Evolutionary conservation across 2,888 invertebrate genomes (phyloP).

Genomic region (Syrphus vitripennis): DNA sequence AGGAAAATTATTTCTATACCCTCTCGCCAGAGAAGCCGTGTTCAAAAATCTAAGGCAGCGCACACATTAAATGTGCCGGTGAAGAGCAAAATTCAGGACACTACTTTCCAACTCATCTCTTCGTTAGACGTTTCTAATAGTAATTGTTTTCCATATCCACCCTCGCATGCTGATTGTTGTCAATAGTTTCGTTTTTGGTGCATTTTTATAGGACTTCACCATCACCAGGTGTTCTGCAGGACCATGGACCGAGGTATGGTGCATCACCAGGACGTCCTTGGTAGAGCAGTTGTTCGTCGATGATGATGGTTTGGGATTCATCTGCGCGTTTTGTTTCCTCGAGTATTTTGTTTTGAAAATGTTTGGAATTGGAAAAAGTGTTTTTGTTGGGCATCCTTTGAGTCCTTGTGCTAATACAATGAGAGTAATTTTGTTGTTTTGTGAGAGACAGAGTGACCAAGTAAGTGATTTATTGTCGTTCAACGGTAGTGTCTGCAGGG

Average conservation of each 20-base stretch:
- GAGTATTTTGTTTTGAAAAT: constrained; percentile 59
- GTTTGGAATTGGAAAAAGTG: constrained; percentile 59
- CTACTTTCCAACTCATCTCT: constrained; percentile 14
- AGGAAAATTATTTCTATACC: constrained; percentile 47
- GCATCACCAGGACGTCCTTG: constrained; percentile 56
- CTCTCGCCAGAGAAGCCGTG: constrained; percentile 22
- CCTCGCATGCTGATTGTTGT: constrained; percentile 56
- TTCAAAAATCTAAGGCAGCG: constrained; percentile 53
- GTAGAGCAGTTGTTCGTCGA: constrained; percentile 52
- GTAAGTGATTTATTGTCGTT: constrained; percentile 66
- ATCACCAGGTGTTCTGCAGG: constrained; percentile 57
- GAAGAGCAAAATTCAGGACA: constrained; percentile 36
- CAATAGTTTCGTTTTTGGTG: constrained; percentile 20
- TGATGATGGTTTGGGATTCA: constrained; percentile 56
- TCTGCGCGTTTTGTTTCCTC: constrained; percentile 63
- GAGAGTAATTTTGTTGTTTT: constrained; percentile 6
- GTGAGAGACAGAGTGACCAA: constrained; percentile 61
- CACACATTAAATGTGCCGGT: constrained; percentile 35
- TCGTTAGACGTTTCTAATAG: constrained; percentile 1
- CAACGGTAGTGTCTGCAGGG: constrained; percentile 48
- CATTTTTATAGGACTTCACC: constrained; percentile 25
- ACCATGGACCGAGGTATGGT: constrained; percentile 1
- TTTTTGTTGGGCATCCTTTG: constrained; percentile 57
- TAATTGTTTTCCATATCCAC: constrained; percentile 65
- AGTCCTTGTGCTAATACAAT: constrained; percentile 46